Conservation (phyloP, 2,113 vertebrate genomes). For the Siniperca knerii region DNA sequence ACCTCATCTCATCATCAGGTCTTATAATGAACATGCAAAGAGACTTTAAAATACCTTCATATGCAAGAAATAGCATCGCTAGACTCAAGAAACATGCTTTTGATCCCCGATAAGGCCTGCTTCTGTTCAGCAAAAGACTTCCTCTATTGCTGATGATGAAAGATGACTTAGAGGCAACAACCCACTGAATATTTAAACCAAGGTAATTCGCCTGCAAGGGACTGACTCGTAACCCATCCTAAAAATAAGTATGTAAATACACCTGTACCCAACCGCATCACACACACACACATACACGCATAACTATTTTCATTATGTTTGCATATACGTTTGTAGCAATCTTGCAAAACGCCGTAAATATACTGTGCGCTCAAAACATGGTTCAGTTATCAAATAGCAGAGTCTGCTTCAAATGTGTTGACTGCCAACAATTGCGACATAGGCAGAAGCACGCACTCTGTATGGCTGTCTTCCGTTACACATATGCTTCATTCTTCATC, state of each 20-base stretch:
- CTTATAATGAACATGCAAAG: not conserved
- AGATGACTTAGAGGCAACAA: constrained; percentile 10
- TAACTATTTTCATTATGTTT: not conserved
- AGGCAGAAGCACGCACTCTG: not conserved
- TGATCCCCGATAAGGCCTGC: constrained; percentile 23
- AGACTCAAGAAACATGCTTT: not conserved
- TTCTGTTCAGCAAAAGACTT: constrained; percentile 68
- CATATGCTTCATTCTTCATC: not conserved
- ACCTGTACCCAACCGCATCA: not conserved
- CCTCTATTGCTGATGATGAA: constrained; percentile 67
- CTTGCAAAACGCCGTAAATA: not conserved
- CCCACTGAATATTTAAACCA: not conserved
- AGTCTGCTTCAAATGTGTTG: not conserved
- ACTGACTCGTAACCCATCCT: not conserved
- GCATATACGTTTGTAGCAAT: not conserved
- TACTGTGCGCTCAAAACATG: not conserved
- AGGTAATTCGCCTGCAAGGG: not conserved
- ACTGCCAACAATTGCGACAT: not conserved
- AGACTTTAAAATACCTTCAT: not conserved
- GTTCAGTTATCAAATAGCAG: not conserved
- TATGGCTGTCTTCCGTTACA: not conserved
- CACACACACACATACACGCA: not conserved
- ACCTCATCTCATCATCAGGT: not conserved
- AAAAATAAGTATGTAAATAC: constrained; percentile 7
- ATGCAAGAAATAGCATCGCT: not conserved